Evolutionary conservation across 2,113 vertebrate species (phyloP).

Genomic region (Gymnocephalus cernua): DNA sequence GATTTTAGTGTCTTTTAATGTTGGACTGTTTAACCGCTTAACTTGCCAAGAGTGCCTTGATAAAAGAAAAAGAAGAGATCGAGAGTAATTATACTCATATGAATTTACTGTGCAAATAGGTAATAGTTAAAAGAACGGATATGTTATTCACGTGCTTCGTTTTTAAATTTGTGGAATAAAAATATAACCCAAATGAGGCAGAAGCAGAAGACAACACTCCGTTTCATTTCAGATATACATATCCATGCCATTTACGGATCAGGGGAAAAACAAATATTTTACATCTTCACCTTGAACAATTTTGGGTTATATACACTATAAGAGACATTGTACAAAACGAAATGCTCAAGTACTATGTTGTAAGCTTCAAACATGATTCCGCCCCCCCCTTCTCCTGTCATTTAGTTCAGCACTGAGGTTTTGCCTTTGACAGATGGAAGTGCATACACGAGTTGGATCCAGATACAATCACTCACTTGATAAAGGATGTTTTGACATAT

Average conservation of each 20-base stretch:
- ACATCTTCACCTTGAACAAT: slow-evolving; percentile 65
- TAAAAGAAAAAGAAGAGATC: neutral
- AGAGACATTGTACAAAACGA: slow-evolving; percentile 70
- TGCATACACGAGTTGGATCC: slow-evolving; percentile 76
- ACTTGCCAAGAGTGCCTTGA: slow-evolving; percentile 41
- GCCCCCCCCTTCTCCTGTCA: slow-evolving; percentile 28
- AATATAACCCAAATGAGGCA: slow-evolving; percentile 66
- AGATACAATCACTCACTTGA: slow-evolving; percentile 81
- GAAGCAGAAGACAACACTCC: slow-evolving; percentile 74
- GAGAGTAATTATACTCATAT: neutral
- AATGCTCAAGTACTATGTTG: slow-evolving; percentile 69
- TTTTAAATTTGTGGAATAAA: slow-evolving; percentile 46
- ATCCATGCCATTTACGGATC: slow-evolving; percentile 76
- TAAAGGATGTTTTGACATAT: slow-evolving; percentile 78
- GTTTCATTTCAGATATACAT: slow-evolving; percentile 75
- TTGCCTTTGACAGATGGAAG: slow-evolving; percentile 71
- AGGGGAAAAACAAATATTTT: slow-evolving; percentile 60
- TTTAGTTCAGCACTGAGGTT: slow-evolving; percentile 70
- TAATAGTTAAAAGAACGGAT: slow-evolving; percentile 37
- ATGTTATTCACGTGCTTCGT: slow-evolving; percentile 59
- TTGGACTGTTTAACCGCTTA: slow-evolving; percentile 14
- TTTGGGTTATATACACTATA: slow-evolving; percentile 71
- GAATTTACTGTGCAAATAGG: slow-evolving; percentile 55
- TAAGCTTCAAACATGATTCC: slow-evolving; percentile 70
- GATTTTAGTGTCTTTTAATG: slow-evolving; percentile 8